phyloP scores from a whole-genome alignment of 2,797 vertebrate species.

The Sebastes vulpes region DNA sequence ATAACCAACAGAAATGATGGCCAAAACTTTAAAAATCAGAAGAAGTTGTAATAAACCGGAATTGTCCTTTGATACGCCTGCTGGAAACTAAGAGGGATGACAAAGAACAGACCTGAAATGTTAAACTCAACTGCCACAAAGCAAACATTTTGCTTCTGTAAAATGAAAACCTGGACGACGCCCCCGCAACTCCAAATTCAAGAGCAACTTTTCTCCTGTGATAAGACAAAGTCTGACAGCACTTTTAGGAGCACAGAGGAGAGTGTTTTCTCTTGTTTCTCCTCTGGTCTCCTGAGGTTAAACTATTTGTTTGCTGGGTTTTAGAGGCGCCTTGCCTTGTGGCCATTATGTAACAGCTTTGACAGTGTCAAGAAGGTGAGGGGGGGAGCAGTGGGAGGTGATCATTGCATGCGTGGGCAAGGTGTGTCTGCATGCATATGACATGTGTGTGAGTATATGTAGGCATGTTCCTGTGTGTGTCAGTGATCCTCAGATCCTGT shows the following conservation, averaged over 20 bases:
- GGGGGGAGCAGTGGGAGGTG: not conserved
- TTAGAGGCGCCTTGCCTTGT: not conserved
- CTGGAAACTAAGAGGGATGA: not conserved
- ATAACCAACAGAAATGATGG: not conserved
- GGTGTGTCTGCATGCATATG: slow-evolving; percentile 13
- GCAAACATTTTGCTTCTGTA: not conserved
- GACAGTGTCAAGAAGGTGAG: slow-evolving; percentile 14
- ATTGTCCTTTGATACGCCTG: not conserved
- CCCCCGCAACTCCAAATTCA: slow-evolving; percentile 2
- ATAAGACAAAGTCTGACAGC: slow-evolving; percentile 33
- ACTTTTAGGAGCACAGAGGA: slow-evolving; percentile 6
- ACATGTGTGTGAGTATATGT: not conserved
- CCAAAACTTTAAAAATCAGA: not conserved
- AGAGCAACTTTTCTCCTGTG: slow-evolving; percentile 7
- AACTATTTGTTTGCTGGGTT: slow-evolving; percentile 28
- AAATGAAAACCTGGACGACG: slow-evolving; percentile 3
- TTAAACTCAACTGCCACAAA: not conserved
- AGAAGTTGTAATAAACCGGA: not conserved
- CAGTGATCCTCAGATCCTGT: slow-evolving; percentile 9
- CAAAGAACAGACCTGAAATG: not conserved
- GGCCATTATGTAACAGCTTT: slow-evolving; percentile 11
- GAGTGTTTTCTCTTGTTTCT: slow-evolving; percentile 42
- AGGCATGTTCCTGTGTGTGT: not conserved
- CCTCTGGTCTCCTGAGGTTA: slow-evolving; percentile 16
- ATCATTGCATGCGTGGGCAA: not conserved